Evolutionary conservation across 1,140 invertebrate genomes (phyloP).

Genomic region (Nasonia vitripennis): DNA sequence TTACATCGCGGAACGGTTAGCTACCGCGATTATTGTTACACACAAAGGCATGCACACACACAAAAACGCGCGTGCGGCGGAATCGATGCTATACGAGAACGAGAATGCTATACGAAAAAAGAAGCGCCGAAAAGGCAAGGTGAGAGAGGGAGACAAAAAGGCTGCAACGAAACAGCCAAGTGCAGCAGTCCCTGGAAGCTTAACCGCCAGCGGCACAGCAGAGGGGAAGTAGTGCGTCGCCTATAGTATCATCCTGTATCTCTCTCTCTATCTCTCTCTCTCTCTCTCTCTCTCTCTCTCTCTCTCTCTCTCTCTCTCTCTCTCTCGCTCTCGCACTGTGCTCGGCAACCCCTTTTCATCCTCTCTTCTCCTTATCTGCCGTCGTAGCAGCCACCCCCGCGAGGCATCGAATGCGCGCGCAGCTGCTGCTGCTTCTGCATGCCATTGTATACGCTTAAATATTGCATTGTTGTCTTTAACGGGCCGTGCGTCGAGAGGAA

Average conservation of each 20-base stretch:
- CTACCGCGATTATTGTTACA: background rate
- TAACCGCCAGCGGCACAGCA: slow-evolving; percentile 7
- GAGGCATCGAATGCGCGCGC: slow-evolving; percentile 43
- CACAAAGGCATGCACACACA: no score
- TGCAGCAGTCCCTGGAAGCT: background rate
- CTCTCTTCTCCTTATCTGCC: slow-evolving; percentile 58
- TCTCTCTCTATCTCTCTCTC: background rate
- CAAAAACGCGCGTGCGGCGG: no score
- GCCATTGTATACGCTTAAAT: slow-evolving; percentile 72
- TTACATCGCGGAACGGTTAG: background rate
- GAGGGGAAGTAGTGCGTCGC: slow-evolving; percentile 21
- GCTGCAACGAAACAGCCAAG: background rate
- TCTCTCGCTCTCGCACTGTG: background rate
- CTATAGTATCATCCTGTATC: background rate
- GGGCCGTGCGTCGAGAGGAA: slow-evolving; percentile 65
- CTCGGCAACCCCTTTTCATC: slow-evolving; percentile 47
- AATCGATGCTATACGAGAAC: background rate
- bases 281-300: slow-evolving; percentile 19
- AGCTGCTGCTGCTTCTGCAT: slow-evolving; percentile 56
- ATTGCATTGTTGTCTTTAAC: slow-evolving; percentile 75
- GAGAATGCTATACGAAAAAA: background rate
- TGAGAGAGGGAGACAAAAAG: background rate
- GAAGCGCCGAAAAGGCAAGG: background rate
- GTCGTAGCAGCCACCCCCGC: slow-evolving; percentile 50
- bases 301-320: slow-evolving; percentile 7